Percentiles rank a stretch among this genome's conserved stretches.
Conservation (phyloP, 2,113 vertebrate species). For the cat (Felis catus) region F.catus_Fca126_mat1.0 CM031424.1:30025001-30025500, state of each 20-base stretch:
- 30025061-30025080: conserved; percentile 12
- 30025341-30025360: neutral
- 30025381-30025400: conserved; percentile 29
- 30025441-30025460: conserved; percentile 36
- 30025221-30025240: no score
- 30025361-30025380: conserved; percentile 25
- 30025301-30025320: no score
- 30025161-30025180: no score
- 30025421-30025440: neutral
- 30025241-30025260: no score
- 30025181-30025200: no score
- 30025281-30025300: no score
- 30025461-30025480: conserved; percentile 11
- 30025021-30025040: neutral
- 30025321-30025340: neutral
- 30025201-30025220: no score
- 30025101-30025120: conserved; percentile 10
- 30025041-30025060: neutral
- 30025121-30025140: no score
- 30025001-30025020: neutral
- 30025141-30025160: no score
- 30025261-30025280: no score
- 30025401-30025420: conserved; percentile 13
- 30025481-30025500: conserved; percentile 36
- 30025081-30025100: neutral